These are phyloP conservation scores for Eristalis pertinax DNA, from an alignment of 2,888 invertebrate genomes.

Conservation along the genomic window DNA sequence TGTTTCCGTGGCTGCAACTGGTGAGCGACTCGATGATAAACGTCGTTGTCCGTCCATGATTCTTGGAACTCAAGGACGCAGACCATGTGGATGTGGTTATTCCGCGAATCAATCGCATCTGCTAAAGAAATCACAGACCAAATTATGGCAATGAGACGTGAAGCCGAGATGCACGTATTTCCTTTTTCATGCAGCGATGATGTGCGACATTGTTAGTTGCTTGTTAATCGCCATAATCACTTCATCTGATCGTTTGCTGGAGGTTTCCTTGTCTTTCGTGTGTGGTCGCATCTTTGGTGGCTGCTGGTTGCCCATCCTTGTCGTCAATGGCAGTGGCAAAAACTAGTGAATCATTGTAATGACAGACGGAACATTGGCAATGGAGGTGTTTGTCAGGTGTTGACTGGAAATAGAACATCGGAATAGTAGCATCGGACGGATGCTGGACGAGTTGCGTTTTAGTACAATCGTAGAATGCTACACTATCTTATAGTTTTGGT, in stretches of 20 bases:
- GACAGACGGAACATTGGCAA: not conserved
- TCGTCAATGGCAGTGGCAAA: not conserved
- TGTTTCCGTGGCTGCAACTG: not conserved
- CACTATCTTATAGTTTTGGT: not conserved
- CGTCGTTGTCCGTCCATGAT: constrained; percentile 51
- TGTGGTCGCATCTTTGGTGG: not conserved
- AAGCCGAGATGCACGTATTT: not conserved
- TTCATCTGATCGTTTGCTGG: constrained; percentile 32
- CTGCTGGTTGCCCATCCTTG: not conserved
- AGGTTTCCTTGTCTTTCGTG: constrained; percentile 3
- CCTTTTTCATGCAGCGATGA: constrained; percentile 18
- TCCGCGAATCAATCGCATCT: constrained; percentile 29
- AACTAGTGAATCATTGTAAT: not conserved
- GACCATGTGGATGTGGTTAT: not conserved
- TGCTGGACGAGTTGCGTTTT: not conserved
- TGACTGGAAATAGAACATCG: not conserved
- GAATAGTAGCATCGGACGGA: not conserved
- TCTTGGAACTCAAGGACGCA: constrained; percentile 13
- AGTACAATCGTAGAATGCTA: not conserved
- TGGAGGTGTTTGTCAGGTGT: not conserved
- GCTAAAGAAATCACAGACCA: not conserved
- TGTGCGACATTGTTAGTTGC: constrained; percentile 26
- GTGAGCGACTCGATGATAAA: constrained; percentile 65
- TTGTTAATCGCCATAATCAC: constrained; percentile 38
- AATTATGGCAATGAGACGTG: not conserved